A percentile compares a stretch with the other conserved stretches of the same genome.
Evolutionary conservation across 2,797 vertebrate genomes (phyloP).

Genomic region (Sarcoramphus papa): DNA sequence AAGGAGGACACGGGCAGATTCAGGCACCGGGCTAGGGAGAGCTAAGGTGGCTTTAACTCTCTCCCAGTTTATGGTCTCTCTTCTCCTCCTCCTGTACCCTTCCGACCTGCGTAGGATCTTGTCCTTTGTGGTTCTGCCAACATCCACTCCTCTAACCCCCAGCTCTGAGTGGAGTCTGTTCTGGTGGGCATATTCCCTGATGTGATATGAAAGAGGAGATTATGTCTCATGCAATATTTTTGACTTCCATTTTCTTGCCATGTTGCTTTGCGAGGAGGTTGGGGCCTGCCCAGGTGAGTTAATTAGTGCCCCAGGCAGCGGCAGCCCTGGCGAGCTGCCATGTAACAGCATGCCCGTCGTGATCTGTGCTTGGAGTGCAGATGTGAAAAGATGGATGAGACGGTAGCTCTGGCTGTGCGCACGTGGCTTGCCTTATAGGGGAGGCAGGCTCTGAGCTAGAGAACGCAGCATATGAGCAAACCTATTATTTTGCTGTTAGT

Average conservation of each 20-base stretch:
- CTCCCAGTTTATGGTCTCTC: neutral
- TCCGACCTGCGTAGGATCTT: accelerated
- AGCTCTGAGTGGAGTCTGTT: neutral
- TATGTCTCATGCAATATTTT: neutral
- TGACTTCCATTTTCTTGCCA: conserved; percentile 1
- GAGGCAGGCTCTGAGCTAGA: neutral
- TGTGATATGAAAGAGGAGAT: neutral
- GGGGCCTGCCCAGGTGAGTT: conserved; percentile 41
- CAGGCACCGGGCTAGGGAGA: neutral
- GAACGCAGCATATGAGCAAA: neutral
- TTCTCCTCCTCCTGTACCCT: neutral
- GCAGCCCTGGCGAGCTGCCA: neutral
- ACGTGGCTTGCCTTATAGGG: neutral
- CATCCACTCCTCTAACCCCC: neutral
- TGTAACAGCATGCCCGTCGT: neutral
- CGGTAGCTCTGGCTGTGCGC: neutral
- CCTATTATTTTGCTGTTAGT: neutral
- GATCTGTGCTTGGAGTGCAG: neutral
- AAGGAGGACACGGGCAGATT: neutral
- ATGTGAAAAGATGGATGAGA: neutral
- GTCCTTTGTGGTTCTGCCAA: neutral
- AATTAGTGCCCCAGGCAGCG: neutral
- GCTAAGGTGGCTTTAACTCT: neutral
- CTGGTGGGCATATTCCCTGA: neutral
- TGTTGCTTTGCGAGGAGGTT: neutral